Conservation (phyloP, 1,140 invertebrate species). For the Drosophila prosaltans region DNA sequence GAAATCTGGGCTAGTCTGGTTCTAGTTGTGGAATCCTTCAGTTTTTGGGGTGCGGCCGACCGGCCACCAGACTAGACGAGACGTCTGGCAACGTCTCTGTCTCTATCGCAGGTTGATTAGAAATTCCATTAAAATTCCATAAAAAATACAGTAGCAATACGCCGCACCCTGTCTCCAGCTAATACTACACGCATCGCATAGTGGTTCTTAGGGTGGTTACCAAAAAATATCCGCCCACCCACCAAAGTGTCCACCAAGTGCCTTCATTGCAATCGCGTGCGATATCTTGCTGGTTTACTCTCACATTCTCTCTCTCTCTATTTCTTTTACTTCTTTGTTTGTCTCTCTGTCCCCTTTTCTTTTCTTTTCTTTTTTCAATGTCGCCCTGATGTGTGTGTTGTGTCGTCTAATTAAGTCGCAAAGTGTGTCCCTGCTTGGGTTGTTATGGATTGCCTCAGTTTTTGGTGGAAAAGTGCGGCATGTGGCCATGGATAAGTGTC, state of each 20-base stretch:
- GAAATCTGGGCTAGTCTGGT: conserved; percentile 64
- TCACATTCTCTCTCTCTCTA: not conserved
- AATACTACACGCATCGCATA: conserved; percentile 16
- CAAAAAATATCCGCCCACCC: conserved; percentile 20
- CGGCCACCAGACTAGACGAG: conserved; percentile 6
- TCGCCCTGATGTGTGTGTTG: conserved; percentile 39
- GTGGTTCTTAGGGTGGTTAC: conserved; percentile 39
- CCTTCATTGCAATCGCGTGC: conserved; percentile 40
- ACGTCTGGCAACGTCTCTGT: conserved; percentile 16
- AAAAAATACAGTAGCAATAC: conserved; percentile 53
- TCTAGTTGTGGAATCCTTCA: conserved; percentile 12
- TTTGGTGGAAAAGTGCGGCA: conserved; percentile 45
- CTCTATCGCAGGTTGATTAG: conserved; percentile 69
- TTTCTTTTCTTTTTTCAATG: conserved; percentile 43
- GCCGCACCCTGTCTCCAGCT: conserved; percentile 49
- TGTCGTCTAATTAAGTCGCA: conserved; percentile 71
- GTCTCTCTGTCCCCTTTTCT: conserved; percentile 3
- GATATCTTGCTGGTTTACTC: conserved; percentile 13
- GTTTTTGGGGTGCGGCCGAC: conserved; percentile 22
- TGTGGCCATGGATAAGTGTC: conserved; percentile 46
- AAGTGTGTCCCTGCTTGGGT: conserved; percentile 69
- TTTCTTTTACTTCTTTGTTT: too few relatives aligned
- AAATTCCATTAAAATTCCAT: conserved; percentile 78
- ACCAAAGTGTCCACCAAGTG: not conserved
- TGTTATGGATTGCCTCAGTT: conserved; percentile 11